Evolutionary conservation across 2,888 invertebrate species (phyloP), one percentile per base, ranked within the genome.

Genomic region (Pseudococcus longispinus): DNA sequence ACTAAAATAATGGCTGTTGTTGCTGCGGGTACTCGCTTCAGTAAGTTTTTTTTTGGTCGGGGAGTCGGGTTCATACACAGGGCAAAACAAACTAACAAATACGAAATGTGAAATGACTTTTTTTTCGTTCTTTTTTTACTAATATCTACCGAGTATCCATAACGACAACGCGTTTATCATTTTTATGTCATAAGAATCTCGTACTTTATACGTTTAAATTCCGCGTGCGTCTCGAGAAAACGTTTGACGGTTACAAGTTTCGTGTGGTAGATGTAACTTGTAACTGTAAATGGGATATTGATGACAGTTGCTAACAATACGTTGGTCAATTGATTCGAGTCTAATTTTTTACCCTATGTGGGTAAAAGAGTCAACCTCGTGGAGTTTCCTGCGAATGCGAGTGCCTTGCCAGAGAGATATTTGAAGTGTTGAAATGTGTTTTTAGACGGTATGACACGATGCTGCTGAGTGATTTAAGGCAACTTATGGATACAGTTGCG

Each of bases 171-270:
- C 77, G 77, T 80, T 80, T 80, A 80, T 80, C 77, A 80, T 80
- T 80, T 80, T 80, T 80, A 80, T 80, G 77, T 80, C 77, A 80
- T 42, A 80, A 80, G 77, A 80, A 80, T 80, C 77, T 80, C 77
- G 74, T 80, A 42, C 6, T 20, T 15, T 8, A 8, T 42, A 42
- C 77, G 77, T 80, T 80, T 80, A 80, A 80, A 80, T 80, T 80
- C 77, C 77, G 77, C 23, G 42, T 42, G 77, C 77, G 77, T 80
- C 42, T 80, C 42, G 9, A 42, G 37, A 32, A n/a, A 80, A 80
- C 77, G 77, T 80, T 80, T 42, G 77, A 20, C 77, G 77, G 37
- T 42, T 80, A 37, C 42, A 42, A 80, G 77, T 80, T 80, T 80
- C 42, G 42, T 42, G 37, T n/a, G 29, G 77, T 80, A 15, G 70